Percentiles rank a stretch among this genome's conserved stretches.
phyloP scores from a whole-genome alignment of 30 jellyfish, hydroid and myxozoan genomes.

The Aurelia coerulea region DNA sequence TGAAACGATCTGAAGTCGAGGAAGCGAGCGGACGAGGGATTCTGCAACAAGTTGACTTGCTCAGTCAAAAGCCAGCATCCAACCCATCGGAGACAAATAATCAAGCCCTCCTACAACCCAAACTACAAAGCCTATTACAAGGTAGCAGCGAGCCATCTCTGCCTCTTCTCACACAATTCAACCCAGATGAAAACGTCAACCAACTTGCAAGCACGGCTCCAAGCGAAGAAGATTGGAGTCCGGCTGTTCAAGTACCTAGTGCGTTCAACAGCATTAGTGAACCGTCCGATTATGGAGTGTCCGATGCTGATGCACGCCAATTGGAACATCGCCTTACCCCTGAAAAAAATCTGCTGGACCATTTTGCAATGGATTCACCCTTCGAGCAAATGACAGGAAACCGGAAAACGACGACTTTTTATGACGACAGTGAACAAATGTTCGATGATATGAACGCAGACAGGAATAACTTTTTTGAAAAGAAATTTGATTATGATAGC shows the following conservation, averaged over 20 bases:
- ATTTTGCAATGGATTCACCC: constrained; percentile 92
- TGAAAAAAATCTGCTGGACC: constrained; percentile 66
- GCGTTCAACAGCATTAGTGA: constrained; percentile 59
- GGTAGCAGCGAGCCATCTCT: constrained; percentile 49
- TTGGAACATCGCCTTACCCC: constrained; percentile 57
- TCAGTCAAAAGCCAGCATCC: constrained; percentile 68
- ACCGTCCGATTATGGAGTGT: constrained; percentile 52
- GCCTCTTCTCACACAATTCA: constrained; percentile 64
- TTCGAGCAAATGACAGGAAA: constrained; percentile 62
- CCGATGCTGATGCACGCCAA: constrained; percentile 49
- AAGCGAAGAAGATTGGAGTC: constrained; percentile 44
- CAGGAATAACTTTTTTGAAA: constrained; percentile 56
- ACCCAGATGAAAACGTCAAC: constrained; percentile 49
- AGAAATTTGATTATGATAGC: constrained; percentile 56
- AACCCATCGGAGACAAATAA: constrained; percentile 78
- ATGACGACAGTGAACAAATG: constrained; percentile 52
- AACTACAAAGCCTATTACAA: constrained; percentile 30
- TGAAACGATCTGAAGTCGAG: constrained; percentile 50
- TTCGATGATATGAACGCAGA: constrained; percentile 22
- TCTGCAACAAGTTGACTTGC: constrained; percentile 21
- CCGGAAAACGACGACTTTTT: constrained; percentile 37
- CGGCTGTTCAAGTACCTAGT: constrained; percentile 14
- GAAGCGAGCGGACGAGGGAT: constrained; percentile 74
- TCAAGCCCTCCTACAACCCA: constrained; percentile 55
- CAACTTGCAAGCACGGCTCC: constrained; percentile 40